phyloP scores from a whole-genome alignment of 2,888 invertebrate species.

The Hypena proboscidalis region DNA sequence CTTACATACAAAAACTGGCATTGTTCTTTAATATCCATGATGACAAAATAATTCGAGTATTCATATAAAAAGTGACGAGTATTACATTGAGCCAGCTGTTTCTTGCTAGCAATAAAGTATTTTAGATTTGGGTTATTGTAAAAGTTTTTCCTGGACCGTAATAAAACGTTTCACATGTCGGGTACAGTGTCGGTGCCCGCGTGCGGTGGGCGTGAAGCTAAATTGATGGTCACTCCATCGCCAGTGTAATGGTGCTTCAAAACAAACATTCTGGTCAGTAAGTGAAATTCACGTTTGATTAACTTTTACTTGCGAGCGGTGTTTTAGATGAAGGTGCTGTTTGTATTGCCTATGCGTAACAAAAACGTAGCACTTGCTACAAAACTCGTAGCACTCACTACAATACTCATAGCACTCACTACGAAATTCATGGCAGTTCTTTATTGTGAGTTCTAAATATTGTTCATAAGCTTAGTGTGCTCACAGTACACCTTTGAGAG shows the following conservation, averaged over 20 bases:
- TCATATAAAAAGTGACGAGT: conserved; percentile 42
- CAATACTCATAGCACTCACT: too few species aligned
- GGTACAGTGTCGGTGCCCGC: too few species aligned
- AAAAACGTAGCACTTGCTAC: too few species aligned
- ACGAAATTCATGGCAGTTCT: too few species aligned
- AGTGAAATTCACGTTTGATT: conserved; percentile 83
- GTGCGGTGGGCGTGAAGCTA: conserved; percentile 80
- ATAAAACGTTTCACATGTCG: conserved; percentile 74
- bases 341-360: too few species aligned
- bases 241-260: conserved; percentile 83
- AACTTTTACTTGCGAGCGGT: conserved; percentile 70
- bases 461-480: too few species aligned
- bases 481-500: too few species aligned
- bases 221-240: conserved; percentile 83
- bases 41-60: too few species aligned
- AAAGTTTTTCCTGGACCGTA: conserved; percentile 59
- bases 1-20: too few species aligned
- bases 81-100: conserved; percentile 44
- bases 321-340: conserved; percentile 53
- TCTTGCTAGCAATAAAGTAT: conserved; percentile 50
- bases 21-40: too few species aligned
- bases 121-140: conserved; percentile 75
- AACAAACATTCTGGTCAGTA: conserved; percentile 77
- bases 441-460: too few species aligned
- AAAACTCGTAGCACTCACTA: too few species aligned